Evolutionary conservation across 2,797 vertebrate species (phyloP).

Genomic region (Choloepus didactylus): DNA sequence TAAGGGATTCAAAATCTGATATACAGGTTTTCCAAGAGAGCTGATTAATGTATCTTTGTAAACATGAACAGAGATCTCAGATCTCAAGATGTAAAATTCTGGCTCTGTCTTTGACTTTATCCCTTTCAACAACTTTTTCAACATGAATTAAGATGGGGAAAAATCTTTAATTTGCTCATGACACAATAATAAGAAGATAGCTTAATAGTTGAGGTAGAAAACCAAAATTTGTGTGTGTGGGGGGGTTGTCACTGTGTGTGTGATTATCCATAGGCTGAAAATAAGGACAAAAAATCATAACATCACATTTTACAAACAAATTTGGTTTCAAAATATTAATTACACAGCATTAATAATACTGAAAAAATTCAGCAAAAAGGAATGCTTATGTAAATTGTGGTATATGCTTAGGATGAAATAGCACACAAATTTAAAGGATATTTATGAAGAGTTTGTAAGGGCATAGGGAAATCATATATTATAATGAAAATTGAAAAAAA

Average conservation of each 20-base stretch:
- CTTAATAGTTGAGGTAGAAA: neutral
- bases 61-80: neutral
- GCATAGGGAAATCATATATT: neutral
- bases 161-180: neutral
- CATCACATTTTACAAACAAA: neutral
- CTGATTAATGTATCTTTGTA: neutral
- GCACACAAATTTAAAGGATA: neutral
- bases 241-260: neutral
- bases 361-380: neutral
- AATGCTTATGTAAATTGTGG: neutral
- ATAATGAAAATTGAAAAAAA: neutral
- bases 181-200: neutral
- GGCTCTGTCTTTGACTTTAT: neutral
- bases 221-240: neutral
- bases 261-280: neutral
- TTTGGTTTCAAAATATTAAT: neutral
- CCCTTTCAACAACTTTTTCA: neutral
- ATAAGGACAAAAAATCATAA: neutral
- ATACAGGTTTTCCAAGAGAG: neutral
- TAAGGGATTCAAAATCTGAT: neutral
- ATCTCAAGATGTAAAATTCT: slow-evolving; percentile 11
- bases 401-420: neutral
- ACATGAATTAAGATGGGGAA: neutral
- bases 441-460: neutral
- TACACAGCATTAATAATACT: neutral